These are phyloP conservation scores for Monopterus albus DNA, from an alignment of 2,113 vertebrate species.

Conservation along the genomic window DNA sequence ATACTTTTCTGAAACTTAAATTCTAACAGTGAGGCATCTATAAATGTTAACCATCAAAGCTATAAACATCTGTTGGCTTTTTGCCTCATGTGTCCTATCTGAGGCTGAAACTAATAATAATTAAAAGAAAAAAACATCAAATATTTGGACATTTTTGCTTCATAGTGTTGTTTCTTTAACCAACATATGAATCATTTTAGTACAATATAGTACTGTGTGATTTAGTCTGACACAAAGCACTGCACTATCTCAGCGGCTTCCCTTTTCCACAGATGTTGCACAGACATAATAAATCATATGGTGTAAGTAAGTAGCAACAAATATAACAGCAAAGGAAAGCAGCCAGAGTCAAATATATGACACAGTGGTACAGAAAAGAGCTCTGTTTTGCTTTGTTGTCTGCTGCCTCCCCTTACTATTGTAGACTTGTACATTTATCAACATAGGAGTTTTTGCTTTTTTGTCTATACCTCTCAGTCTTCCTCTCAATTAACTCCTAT, in stretches of 20 bases:
- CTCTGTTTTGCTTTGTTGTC: slow-evolving; percentile 24
- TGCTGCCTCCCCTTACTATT: slow-evolving; percentile 1
- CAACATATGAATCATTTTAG: background rate
- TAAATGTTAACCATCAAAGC: background rate
- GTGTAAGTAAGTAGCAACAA: no score
- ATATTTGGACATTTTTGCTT: background rate
- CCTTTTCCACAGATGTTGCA: no score
- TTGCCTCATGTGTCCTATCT: background rate
- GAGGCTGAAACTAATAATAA: no score
- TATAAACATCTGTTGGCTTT: background rate
- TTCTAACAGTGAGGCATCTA: background rate
- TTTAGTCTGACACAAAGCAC: background rate
- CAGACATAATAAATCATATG: no score
- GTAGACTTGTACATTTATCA: slow-evolving; percentile 28
- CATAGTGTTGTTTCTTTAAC: background rate
- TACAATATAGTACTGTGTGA: background rate
- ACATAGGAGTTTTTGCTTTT: slow-evolving; percentile 18
- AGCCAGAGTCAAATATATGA: background rate
- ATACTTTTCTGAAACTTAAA: no score
- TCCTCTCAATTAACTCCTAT: slow-evolving; percentile 30
- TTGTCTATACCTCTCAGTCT: slow-evolving; percentile 17
- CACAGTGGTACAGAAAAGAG: background rate
- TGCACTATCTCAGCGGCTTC: no score
- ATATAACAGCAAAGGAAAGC: slow-evolving; percentile 16
- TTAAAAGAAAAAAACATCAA: no score